Evolutionary conservation across 2,113 vertebrate species (phyloP).

Genomic region (Oophaga pumilio): DNA sequence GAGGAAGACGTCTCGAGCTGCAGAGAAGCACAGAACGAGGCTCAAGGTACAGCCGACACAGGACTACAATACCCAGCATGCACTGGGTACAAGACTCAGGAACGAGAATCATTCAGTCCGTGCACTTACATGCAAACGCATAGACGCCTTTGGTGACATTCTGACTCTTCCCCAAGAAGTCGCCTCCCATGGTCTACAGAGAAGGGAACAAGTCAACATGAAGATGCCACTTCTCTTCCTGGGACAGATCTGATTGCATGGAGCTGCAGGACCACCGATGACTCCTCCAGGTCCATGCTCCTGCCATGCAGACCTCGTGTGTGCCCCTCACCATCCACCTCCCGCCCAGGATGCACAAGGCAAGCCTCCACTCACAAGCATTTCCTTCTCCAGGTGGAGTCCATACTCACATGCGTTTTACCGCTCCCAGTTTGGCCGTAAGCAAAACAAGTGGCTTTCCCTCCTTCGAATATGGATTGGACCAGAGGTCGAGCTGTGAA

Average conservation of each 20-base stretch:
- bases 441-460: slow-evolving; percentile 93
- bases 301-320: too few relatives aligned
- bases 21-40: background rate
- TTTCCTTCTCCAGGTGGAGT: too few relatives aligned
- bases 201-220: background rate
- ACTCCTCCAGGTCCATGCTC: too few relatives aligned
- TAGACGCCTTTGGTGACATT: slow-evolving; percentile 91
- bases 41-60: background rate
- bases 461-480: slow-evolving; percentile 89
- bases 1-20: slow-evolving; percentile 91
- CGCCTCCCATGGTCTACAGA: slow-evolving; percentile 93
- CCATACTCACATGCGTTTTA: slow-evolving; percentile 89
- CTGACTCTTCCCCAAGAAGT: slow-evolving; percentile 84
- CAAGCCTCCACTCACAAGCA: background rate
- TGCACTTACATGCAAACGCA: slow-evolving; percentile 85
- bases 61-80: background rate
- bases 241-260: too few relatives aligned
- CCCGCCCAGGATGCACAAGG: background rate
- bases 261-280: too few relatives aligned
- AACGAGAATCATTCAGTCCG: background rate
- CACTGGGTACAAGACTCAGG: background rate
- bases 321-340: background rate
- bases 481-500: slow-evolving; percentile 93
- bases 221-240: too few relatives aligned
- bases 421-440: slow-evolving; percentile 98